phyloP scores from a whole-genome alignment of 2,113 vertebrate genomes.

The Tragelaphus scriptus region DNA sequence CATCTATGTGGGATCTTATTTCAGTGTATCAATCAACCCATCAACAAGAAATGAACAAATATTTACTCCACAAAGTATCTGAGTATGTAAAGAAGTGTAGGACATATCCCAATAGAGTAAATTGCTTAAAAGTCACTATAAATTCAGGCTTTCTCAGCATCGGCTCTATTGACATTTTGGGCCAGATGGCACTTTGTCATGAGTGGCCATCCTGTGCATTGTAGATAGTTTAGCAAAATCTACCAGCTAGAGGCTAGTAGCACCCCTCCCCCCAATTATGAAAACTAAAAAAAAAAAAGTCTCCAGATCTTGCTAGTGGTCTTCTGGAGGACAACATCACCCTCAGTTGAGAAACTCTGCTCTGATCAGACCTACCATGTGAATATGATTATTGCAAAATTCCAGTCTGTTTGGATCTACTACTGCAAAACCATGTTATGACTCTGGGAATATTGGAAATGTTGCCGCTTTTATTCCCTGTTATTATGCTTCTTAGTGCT shows the following conservation, averaged over 20 bases:
- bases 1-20: not conserved
- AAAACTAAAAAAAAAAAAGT: not conserved
- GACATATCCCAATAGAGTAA: not conserved
- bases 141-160: not conserved
- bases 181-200: not conserved
- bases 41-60: constrained; percentile 1
- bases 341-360: not conserved
- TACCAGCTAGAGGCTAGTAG: not conserved
- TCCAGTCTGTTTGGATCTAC: not conserved
- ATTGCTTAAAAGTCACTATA: not conserved
- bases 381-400: not conserved
- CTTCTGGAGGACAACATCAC: not conserved
- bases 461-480: not conserved
- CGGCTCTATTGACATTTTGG: not conserved
- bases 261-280: not conserved
- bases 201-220: not conserved
- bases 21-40: not conserved
- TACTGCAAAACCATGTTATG: not conserved
- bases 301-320: not conserved
- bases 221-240: not conserved
- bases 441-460: not conserved
- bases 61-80: constrained; percentile 3
- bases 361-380: not conserved
- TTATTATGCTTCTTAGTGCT: not conserved
- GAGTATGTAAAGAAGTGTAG: not conserved